A percentile compares a stretch with the other conserved stretches of the same genome.
phyloP scores from a whole-genome alignment of 2,797 vertebrate species.

The Podarcis lilfordi region DNA sequence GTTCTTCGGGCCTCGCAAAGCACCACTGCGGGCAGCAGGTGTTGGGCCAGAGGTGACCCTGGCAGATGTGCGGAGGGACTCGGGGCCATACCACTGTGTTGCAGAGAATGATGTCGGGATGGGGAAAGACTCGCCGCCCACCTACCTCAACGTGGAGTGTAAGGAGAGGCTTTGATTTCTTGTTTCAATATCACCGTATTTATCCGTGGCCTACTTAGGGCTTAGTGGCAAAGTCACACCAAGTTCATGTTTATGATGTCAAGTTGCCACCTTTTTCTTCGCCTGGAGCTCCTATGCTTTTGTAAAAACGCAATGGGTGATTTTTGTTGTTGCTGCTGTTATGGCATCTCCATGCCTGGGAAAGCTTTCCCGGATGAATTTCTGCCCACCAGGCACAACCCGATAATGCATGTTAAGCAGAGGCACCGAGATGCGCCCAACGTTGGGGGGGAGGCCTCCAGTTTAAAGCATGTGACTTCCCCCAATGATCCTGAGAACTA shows the following conservation, averaged over 20 bases:
- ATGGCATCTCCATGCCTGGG: not conserved
- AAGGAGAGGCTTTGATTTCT: conserved; percentile 38
- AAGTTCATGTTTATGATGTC: too few relatives aligned
- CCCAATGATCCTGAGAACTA: too few relatives aligned
- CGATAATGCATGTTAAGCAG: not conserved
- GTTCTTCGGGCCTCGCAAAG: conserved; percentile 71
- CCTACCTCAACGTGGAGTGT: conserved; percentile 78
- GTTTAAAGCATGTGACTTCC: too few relatives aligned
- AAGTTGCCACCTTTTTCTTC: not conserved
- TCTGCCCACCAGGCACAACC: not conserved
- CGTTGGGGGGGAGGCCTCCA: too few relatives aligned
- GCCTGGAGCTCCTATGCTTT: not conserved
- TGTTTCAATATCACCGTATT: not conserved
- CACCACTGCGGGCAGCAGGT: conserved; percentile 47
- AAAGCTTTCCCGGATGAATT: not conserved
- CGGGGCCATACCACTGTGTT: conserved; percentile 78
- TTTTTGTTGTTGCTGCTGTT: not conserved
- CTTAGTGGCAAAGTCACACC: not conserved
- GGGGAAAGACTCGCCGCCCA: conserved; percentile 72
- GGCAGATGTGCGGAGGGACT: conserved; percentile 76
- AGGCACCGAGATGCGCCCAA: too few relatives aligned
- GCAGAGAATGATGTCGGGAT: conserved; percentile 77
- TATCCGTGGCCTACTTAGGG: not conserved
- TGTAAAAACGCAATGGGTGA: not conserved
- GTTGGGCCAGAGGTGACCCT: conserved; percentile 55